phyloP scores from a whole-genome alignment of 2,888 invertebrate species.

The Cheilosia impressa region DNA sequence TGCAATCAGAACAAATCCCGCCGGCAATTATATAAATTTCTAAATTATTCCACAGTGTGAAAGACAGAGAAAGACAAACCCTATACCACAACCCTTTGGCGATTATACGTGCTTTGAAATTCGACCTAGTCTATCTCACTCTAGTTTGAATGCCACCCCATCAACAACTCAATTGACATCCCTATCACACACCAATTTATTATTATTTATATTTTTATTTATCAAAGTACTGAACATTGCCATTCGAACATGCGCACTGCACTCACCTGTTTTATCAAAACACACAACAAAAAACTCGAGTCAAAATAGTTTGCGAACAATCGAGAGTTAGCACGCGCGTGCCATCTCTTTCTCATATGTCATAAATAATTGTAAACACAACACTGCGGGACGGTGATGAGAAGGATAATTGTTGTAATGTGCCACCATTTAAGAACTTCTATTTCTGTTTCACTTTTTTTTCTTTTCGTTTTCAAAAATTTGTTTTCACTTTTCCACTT shows the following conservation, averaged over 20 bases:
- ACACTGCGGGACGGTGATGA: conserved; percentile 64
- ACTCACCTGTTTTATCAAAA: conserved; percentile 67
- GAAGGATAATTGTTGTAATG: conserved; percentile 38
- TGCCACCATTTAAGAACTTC: conserved; percentile 44
- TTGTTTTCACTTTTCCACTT: conserved; percentile 13
- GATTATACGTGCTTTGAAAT: background rate
- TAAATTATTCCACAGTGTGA: conserved; percentile 32
- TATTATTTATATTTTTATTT: conserved; percentile 73
- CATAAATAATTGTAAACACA: conserved; percentile 78
- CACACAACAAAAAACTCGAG: conserved; percentile 50
- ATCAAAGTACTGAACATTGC: conserved; percentile 59
- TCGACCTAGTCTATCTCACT: conserved; percentile 8
- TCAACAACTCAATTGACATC: conserved; percentile 8
- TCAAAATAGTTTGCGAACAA: conserved; percentile 46
- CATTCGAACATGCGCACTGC: conserved; percentile 51
- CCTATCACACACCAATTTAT: conserved; percentile 56
- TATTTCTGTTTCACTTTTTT: conserved; percentile 29
- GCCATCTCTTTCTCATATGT: conserved; percentile 76
- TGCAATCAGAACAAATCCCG: conserved; percentile 66
- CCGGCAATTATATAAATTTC: conserved; percentile 73
- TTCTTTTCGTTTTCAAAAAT: background rate
- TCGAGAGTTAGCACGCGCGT: conserved; percentile 18
- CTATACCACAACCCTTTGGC: conserved; percentile 28
- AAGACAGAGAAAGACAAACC: conserved; percentile 15
- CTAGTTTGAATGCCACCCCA: background rate